A percentile compares a stretch with the other conserved stretches of the same genome.
phyloP scores from a whole-genome alignment of 2,888 invertebrate species.

The Torymus texanus region DNA sequence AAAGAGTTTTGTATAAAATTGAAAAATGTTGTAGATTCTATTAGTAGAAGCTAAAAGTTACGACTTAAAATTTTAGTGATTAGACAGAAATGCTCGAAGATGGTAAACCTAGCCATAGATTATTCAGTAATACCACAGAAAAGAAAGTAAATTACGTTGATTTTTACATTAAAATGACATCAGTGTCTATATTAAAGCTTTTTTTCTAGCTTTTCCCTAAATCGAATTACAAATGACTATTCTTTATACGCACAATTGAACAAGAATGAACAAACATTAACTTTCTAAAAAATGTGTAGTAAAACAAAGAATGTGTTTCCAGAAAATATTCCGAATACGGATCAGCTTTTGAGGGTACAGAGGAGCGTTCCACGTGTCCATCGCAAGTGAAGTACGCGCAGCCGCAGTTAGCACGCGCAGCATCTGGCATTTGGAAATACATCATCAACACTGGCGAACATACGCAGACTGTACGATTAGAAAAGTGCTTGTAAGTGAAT shows the following conservation, averaged over 20 bases:
- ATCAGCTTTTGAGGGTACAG: constrained; percentile 76
- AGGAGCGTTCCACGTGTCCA: constrained; percentile 87
- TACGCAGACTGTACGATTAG: constrained; percentile 87
- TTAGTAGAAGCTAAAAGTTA: no score
- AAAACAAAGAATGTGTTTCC: constrained; percentile 50
- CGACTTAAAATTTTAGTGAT: no score
- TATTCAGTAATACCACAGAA: not conserved
- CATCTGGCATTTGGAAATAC: constrained; percentile 89
- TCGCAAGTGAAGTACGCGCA: constrained; percentile 87
- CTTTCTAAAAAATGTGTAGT: no score
- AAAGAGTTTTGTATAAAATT: no score
- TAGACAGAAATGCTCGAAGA: no score
- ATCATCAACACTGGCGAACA: constrained; percentile 91
- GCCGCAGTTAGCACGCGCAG: constrained; percentile 87
- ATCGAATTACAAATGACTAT: not conserved
- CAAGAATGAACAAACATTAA: no score
- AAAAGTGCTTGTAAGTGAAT: constrained; percentile 85
- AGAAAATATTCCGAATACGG: constrained; percentile 79
- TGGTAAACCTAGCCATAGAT: no score
- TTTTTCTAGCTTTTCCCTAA: not conserved
- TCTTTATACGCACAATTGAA: no score
- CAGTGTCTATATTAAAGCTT: not conserved
- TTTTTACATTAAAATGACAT: no score
- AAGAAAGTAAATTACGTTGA: not conserved
- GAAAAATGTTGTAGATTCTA: no score